A percentile compares a stretch with the other conserved stretches of the same genome.
Evolutionary conservation across 2,113 vertebrate genomes (phyloP).

Genomic region (Vimba vimba): DNA sequence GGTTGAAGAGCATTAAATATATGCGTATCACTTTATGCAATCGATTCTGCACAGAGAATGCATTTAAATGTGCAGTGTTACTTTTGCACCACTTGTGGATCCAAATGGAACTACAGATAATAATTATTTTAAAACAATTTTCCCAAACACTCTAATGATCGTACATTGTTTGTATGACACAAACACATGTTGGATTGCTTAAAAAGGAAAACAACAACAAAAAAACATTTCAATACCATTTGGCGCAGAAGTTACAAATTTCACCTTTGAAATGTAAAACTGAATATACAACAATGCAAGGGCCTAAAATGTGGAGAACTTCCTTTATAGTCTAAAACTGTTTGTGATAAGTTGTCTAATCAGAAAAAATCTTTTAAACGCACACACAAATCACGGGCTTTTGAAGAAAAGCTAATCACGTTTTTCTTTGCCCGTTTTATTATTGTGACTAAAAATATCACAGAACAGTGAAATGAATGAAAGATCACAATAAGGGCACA

Average conservation of each 20-base stretch:
- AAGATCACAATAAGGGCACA: background rate
- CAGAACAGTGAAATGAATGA: background rate
- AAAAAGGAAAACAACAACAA: background rate
- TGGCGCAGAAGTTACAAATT: background rate
- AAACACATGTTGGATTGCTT: background rate
- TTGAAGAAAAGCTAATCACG: background rate
- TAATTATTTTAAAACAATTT: background rate
- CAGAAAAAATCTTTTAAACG: background rate
- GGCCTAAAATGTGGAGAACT: background rate
- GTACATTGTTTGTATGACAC: background rate
- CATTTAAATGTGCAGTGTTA: background rate
- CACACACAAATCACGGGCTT: background rate
- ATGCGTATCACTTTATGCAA: background rate
- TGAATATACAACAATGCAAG: background rate
- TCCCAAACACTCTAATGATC: background rate
- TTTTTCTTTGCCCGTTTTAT: background rate
- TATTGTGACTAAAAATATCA: background rate
- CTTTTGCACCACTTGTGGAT: background rate
- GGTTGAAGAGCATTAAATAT: background rate
- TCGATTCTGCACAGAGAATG: background rate
- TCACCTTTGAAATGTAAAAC: background rate
- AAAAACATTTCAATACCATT: background rate
- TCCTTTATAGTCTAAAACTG: background rate
- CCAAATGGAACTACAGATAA: background rate
- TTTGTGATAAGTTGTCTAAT: background rate